These are phyloP conservation scores for Sinocyclocheilus anshuiensis DNA, from an alignment of 2,113 vertebrate genomes.

Conservation along the genomic window DNA sequence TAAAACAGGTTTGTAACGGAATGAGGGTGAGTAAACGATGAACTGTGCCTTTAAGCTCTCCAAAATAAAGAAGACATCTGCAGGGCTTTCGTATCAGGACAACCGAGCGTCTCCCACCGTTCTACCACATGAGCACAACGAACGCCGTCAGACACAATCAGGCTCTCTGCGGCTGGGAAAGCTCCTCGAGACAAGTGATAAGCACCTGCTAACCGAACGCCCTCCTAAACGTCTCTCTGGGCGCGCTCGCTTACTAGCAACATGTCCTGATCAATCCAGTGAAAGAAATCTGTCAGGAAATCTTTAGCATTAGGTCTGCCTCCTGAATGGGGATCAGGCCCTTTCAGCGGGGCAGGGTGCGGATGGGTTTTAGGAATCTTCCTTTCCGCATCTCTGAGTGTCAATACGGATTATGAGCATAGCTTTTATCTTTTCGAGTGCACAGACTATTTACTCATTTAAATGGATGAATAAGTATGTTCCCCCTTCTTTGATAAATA, in stretches of 20 bases:
- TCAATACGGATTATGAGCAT: constrained; percentile 82
- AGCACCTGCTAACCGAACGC: constrained; percentile 50
- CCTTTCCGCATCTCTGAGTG: constrained; percentile 75
- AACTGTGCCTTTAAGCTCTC: constrained; percentile 26
- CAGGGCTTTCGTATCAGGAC: constrained; percentile 6
- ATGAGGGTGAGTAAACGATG: too few species aligned
- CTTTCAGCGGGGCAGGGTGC: constrained; percentile 70
- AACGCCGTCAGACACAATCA: constrained; percentile 14
- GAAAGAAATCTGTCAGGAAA: constrained; percentile 82
- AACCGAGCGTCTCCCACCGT: background rate
- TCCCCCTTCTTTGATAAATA: constrained; percentile 72
- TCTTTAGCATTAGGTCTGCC: constrained; percentile 78
- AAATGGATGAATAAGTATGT: constrained; percentile 73
- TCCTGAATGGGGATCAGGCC: constrained; percentile 72
- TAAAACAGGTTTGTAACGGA: background rate
- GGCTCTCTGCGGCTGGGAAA: constrained; percentile 41
- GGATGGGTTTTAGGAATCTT: constrained; percentile 74
- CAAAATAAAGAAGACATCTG: constrained; percentile 30
- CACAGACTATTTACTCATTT: constrained; percentile 79
- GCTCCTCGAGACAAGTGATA: constrained; percentile 67
- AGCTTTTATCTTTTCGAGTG: constrained; percentile 81
- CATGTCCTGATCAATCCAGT: constrained; percentile 76
- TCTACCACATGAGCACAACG: background rate
- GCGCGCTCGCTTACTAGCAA: constrained; percentile 69
- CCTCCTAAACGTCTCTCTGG: constrained; percentile 32